Percentiles rank a stretch among this genome's conserved stretches.
Evolutionary conservation across 2,113 vertebrate species (phyloP).

Genomic region (Dunckerocampus dactyliophorus): DNA sequence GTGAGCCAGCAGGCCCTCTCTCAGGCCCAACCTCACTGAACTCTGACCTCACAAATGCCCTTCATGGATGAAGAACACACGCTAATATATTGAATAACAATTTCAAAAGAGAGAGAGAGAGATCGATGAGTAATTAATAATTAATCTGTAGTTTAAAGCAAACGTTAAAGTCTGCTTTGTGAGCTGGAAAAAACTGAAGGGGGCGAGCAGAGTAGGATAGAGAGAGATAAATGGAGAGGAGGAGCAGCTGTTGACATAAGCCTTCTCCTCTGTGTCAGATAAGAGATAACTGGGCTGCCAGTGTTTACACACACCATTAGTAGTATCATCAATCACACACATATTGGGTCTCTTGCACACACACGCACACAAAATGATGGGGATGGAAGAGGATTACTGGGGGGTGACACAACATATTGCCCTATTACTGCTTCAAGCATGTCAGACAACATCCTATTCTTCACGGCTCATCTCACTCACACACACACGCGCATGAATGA

Average conservation of each 20-base stretch:
- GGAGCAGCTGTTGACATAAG: constrained; percentile 43
- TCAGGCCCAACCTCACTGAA: too few species aligned
- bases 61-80: too few species aligned
- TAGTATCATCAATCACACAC: constrained; percentile 54
- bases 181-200: constrained; percentile 4
- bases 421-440: constrained; percentile 38
- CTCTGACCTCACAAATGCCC: too few species aligned
- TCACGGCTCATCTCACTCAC: constrained; percentile 12
- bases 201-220: constrained; percentile 7
- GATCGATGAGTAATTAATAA: neutral
- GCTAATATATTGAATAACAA: too few species aligned
- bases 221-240: constrained; percentile 38
- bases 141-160: neutral
- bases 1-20: too few species aligned
- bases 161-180: constrained; percentile 6
- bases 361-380: constrained; percentile 13
- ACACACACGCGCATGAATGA: neutral
- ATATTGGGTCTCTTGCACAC: constrained; percentile 7
- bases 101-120: neutral
- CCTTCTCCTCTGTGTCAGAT: constrained; percentile 53
- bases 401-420: constrained; percentile 39
- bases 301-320: constrained; percentile 61
- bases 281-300: constrained; percentile 56
- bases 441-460: constrained; percentile 29
- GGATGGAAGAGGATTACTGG: constrained; percentile 26